Evolutionary conservation across 2,113 vertebrate species (phyloP), one percentile per base, ranked within the genome.

Genomic region (Mellivora capensis): DNA sequence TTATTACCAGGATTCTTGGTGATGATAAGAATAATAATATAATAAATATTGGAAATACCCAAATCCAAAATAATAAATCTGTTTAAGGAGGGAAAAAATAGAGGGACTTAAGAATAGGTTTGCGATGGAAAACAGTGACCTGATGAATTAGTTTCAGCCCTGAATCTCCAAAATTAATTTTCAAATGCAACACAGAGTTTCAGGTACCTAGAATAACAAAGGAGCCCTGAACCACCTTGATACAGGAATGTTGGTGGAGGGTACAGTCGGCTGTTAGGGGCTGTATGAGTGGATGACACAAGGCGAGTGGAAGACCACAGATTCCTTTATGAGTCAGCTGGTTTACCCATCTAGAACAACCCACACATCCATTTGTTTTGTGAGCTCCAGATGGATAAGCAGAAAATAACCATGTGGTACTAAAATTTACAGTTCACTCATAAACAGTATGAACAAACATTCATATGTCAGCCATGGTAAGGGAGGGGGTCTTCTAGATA

Each of bases 381-480:
- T 39, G 79, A 91, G 21, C 69, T 93, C 69, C 90, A 97, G 84
- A 90, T 97, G 74, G 69, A 81, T 37, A 69, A 87, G 77, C 37
- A 81, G 87, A 96, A 97, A 94, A 93, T 93, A 90, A 87, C 39
- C 39, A 83, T 82, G 95, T 90, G 87, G 76, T 81, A 88, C 76
- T 90, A 90, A 95, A 77, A 72, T 87, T 67, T 90, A 61, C 20
- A 94, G 59, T 95, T 93, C n/a, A 39, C 23, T 87, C 81, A 54
- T 39, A 88, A 84, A 64, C 77, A 82, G 39, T 71, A 49, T 2
- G 12, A 69, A 62, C 42, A 82, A 52, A n/a, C 18, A 21, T 39
- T 81, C 76, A 57, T 11, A 84, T 91, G 71, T 90, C 42, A 96
- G 83, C 74, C 49, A 17, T 18, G 64, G 62, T 1, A 9, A 37